phyloP scores from a whole-genome alignment of 2,888 invertebrate genomes.

The Eledone cirrhosa region DNA sequence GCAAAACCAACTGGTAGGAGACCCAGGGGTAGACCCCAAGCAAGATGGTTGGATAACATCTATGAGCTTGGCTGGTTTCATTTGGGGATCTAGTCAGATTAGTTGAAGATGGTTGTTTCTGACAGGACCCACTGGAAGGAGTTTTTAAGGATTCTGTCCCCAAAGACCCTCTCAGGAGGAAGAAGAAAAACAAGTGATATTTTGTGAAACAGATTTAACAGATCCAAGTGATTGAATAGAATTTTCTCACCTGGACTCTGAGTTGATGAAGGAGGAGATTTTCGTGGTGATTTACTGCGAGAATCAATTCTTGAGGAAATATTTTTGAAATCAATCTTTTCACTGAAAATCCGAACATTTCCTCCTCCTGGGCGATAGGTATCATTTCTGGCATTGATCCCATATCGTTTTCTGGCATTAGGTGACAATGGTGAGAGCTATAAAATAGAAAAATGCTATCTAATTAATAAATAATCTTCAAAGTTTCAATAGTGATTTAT shows the following conservation, averaged over 20 bases:
- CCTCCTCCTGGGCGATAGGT: constrained; percentile 50
- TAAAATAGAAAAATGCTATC: background rate
- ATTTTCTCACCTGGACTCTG: constrained; percentile 27
- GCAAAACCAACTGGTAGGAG: too few species aligned
- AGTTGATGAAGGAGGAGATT: constrained; percentile 28
- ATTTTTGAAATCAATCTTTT: constrained; percentile 45
- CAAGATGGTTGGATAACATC: too few species aligned
- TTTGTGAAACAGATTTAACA: background rate
- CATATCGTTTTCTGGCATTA: constrained; percentile 46
- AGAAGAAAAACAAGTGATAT: too few species aligned
- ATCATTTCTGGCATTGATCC: constrained; percentile 45
- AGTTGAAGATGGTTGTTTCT: too few species aligned
- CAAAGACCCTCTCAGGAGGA: too few species aligned
- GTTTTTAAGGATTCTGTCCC: too few species aligned
- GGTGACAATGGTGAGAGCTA: constrained; percentile 11
- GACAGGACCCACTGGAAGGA: too few species aligned
- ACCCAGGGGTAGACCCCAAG: too few species aligned
- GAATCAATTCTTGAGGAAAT: constrained; percentile 43
- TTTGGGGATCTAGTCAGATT: too few species aligned
- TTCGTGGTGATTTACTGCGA: constrained; percentile 36
- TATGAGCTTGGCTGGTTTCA: too few species aligned
- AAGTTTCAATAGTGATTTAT: too few species aligned
- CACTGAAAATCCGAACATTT: constrained; percentile 45
- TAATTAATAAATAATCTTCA: too few species aligned
- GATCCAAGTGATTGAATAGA: constrained; percentile 3